Evolutionary conservation across 2,113 vertebrate genomes (phyloP), one percentile per base, ranked within the genome.

Genomic region (Cygnus buccinator): DNA sequence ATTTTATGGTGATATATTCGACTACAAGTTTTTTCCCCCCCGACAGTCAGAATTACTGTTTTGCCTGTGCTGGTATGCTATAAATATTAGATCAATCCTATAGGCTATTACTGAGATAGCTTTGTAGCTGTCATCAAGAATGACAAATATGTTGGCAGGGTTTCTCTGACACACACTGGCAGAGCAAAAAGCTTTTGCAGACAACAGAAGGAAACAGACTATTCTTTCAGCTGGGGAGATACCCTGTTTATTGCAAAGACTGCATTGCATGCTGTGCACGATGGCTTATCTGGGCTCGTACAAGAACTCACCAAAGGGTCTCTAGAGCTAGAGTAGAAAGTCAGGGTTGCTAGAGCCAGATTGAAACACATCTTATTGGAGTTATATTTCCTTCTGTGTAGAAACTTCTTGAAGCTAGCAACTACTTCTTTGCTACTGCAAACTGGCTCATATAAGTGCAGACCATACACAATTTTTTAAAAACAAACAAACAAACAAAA

Each of bases 1-100:
- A 94, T 95, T 83, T 89, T 77, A 61, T 63, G 52, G 31, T 84
- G 59, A 87, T 67, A 41, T 67, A 87, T 87, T 94, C 83, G 73
- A 83, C n/a, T 41, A 14, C 16, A 62, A 23, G 21, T 10, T 79
- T 95, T 79, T 79, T 54, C 10, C 46, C 20, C 46, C 46, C 15
- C 39, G 72, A 90, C 91, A 93, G 84, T 83, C 59, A 87, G 67
- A 96, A 95, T 95, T 93, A 96, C 57, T 95, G 80, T 95, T 96
- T 96, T 96, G 83, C 86, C 84, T 82, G 28, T 65, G 80, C 29
- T 92, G 80, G 50, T 52, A 80, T 35, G 66, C 87, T 93, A 86
- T 90, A 89, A 94, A 95, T 95, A 94, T 66, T 78, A 90, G 63
- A 89, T 90, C 84, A 84, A 91, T 95, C 43, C 82, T 84, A 86